A percentile compares a stretch with the other conserved stretches of the same genome.
Evolutionary conservation across 2,113 vertebrate species (phyloP).

Genomic region (Campylorhamphus procurvoides): DNA sequence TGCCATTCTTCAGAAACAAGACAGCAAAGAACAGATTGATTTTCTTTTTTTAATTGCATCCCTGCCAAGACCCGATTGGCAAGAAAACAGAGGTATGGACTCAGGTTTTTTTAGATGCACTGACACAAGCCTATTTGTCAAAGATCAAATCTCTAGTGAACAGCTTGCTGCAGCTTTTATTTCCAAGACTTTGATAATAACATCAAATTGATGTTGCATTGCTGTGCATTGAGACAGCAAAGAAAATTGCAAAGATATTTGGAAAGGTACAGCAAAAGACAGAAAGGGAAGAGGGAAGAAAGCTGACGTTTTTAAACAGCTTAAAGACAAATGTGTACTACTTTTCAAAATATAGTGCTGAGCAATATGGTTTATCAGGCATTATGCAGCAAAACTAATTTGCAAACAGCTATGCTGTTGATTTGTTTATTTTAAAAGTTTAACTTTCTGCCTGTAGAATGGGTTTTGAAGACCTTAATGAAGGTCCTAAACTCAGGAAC

Average conservation of each 20-base stretch:
- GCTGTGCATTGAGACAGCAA: constrained; percentile 24
- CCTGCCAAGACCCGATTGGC: constrained; percentile 10
- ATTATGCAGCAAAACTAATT: constrained; percentile 7
- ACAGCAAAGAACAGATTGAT: constrained; percentile 58
- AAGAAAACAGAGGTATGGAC: constrained; percentile 29
- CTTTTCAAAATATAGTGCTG: background rate
- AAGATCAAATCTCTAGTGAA: constrained; percentile 57
- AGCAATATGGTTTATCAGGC: background rate
- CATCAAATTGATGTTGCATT: constrained; percentile 49
- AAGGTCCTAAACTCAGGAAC: background rate
- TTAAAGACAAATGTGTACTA: background rate
- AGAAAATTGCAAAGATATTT: constrained; percentile 19
- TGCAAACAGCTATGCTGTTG: background rate
- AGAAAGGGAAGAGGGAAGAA: background rate
- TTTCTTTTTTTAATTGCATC: constrained; percentile 61
- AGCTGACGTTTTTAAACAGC: background rate
- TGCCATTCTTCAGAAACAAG: constrained; percentile 42
- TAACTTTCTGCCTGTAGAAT: background rate
- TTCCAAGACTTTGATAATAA: constrained; percentile 60
- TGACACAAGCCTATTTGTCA: constrained; percentile 54
- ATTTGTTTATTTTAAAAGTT: background rate
- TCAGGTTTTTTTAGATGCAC: constrained; percentile 5
- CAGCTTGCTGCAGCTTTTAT: constrained; percentile 37
- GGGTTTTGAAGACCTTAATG: background rate
- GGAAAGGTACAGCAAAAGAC: constrained; percentile 12